Percentiles rank a stretch among this genome's conserved stretches.
phyloP scores from a whole-genome alignment of 2,113 vertebrate genomes.

The Lampris incognitus region DNA sequence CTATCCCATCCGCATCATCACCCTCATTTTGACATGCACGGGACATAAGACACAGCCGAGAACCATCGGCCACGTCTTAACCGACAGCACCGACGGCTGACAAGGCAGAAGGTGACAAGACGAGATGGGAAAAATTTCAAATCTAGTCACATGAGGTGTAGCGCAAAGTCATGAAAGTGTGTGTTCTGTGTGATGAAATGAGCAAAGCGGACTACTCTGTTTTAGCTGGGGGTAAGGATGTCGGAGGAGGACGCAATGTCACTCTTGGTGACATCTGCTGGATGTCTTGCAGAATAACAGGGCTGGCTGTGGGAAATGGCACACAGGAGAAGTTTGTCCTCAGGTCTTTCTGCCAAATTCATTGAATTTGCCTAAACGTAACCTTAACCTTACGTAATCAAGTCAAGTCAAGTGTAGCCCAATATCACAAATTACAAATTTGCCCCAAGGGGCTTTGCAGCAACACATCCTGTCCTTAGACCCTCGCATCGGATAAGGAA shows the following conservation, averaged over 20 bases:
- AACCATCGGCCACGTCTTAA: background rate
- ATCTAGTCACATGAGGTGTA: background rate
- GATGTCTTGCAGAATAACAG: constrained; percentile 47
- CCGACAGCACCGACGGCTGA: background rate
- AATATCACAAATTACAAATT: too few relatives aligned
- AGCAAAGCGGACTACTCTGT: background rate
- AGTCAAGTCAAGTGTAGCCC: too few relatives aligned
- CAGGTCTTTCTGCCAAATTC: too few relatives aligned
- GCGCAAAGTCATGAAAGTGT: background rate
- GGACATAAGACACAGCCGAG: background rate
- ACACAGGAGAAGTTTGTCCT: too few relatives aligned
- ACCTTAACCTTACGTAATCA: too few relatives aligned
- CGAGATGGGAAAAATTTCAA: background rate
- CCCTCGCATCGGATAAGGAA: too few relatives aligned
- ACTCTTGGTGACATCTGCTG: constrained; percentile 68
- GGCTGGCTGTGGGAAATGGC: background rate
- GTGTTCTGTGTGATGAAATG: constrained; percentile 4
- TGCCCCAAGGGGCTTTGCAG: too few relatives aligned
- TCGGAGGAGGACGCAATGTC: constrained; percentile 33
- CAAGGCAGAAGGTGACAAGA: background rate
- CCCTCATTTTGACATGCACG: constrained; percentile 15
- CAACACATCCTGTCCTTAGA: too few relatives aligned
- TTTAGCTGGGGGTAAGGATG: background rate
- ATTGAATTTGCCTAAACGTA: too few relatives aligned
- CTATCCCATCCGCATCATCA: constrained; percentile 27